A percentile compares a stretch with the other conserved stretches of the same genome.
Conservation (phyloP, 2,888 invertebrate species). For the Brenthis ino region DNA sequence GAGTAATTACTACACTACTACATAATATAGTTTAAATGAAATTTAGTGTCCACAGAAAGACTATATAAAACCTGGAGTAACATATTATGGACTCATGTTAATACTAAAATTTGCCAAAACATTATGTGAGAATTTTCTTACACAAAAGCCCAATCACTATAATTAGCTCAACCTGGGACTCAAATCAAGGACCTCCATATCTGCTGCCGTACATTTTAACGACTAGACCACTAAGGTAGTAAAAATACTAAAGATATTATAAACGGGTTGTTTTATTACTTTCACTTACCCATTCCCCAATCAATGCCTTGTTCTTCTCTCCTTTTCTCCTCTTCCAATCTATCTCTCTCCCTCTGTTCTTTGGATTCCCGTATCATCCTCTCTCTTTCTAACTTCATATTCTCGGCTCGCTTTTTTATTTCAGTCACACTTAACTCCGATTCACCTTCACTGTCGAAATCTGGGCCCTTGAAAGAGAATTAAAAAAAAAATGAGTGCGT, state of each 20-base stretch:
- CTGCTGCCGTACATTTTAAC: no score
- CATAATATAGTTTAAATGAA: no score
- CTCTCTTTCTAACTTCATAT: conserved; percentile 71
- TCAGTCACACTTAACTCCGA: conserved; percentile 90
- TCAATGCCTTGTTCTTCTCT: conserved; percentile 88
- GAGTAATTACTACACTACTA: no score
- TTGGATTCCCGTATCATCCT: conserved; percentile 67
- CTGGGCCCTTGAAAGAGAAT: conserved; percentile 85
- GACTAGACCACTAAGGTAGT: neutral
- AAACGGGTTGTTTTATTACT: neutral
- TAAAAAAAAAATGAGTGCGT: neutral
- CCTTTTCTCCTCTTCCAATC: conserved; percentile 73
- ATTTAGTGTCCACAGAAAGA: no score
- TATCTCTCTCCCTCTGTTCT: conserved; percentile 76
- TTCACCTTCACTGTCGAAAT: conserved; percentile 93
- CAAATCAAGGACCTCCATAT: neutral
- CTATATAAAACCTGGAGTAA: no score
- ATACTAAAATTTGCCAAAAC: no score
- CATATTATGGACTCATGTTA: no score
- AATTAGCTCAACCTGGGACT: neutral
- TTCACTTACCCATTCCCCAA: conserved; percentile 92
- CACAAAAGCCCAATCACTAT: no score
- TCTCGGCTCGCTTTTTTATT: conserved; percentile 82
- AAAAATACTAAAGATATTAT: no score
- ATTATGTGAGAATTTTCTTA: no score